Evolutionary conservation across 2,113 vertebrate species (phyloP).

Genomic region (Boulengeromyrus knoepffleri): DNA sequence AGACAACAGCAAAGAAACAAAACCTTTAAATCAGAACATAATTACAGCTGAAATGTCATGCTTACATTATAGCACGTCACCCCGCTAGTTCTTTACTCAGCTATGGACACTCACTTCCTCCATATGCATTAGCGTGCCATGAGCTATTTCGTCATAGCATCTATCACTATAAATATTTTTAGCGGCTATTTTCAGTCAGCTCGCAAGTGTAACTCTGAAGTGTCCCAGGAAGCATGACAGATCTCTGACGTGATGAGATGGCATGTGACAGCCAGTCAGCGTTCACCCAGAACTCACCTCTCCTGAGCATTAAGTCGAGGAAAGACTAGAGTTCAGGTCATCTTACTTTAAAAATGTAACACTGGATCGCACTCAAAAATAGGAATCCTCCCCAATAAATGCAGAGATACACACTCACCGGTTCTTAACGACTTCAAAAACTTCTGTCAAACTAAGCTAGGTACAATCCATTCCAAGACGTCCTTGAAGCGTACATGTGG

Average conservation of each 20-base stretch:
- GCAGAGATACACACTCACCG: not conserved
- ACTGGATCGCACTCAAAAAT: not conserved
- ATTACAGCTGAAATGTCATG: not conserved
- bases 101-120: not conserved
- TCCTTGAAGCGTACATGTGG: not conserved
- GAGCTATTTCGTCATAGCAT: not conserved
- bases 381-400: not conserved
- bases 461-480: not conserved
- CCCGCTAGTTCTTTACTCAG: not conserved
- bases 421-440: not conserved
- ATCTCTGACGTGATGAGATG: not conserved
- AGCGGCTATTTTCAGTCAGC: not conserved
- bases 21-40: not conserved
- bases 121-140: not conserved
- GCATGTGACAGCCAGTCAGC: not conserved
- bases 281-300: slow-evolving; percentile 1
- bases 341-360: not conserved
- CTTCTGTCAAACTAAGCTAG: not conserved
- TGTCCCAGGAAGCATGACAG: not conserved
- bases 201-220: not conserved
- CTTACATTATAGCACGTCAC: not conserved
- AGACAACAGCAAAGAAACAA: not conserved
- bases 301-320: not conserved
- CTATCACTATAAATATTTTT: not conserved
- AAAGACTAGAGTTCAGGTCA: not conserved